Evolutionary conservation across 2,888 invertebrate genomes (phyloP), one percentile per base, ranked within the genome.

Genomic region (Drosophila recens): DNA sequence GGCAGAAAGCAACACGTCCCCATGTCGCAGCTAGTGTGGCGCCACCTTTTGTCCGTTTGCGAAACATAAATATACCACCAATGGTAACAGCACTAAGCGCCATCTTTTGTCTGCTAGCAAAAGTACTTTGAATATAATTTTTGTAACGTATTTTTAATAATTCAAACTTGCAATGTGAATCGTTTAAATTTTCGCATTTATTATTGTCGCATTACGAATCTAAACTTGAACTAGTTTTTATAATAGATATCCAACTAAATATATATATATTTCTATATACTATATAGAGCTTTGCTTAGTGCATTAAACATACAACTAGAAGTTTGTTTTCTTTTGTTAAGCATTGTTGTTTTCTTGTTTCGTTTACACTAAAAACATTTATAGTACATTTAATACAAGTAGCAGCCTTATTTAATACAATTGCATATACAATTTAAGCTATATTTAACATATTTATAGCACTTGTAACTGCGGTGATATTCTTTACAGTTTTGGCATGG

Each of bases 171-270:
- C 3, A 23, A 45, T n/a, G 5, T 10, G 11, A 4, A 49, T 58
- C 48, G 40, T 57, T 62, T 58, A 85, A 87, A 66, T 89, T 82
- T 87, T 79, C 70, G 84, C 67, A 76, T 89, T 86, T 86, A 82
- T 89, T 87, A 89, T 87, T 87, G 90, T 87, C 90, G 83, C 88
- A 70, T 87, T 87, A 88, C 79, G 72, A 81, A 88, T 82, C 88
- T 86, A 86, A 89, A 86, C 78, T 87, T 89, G 49, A 87, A 85
- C 89, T 86, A 86, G 57, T 71, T 67, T 72, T 40, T 48, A 38
- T 38, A 48, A 45, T 51, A 54, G 62, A 63, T 85, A 75, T 72
- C 64, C 80, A 86, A 78, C 74, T 82, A 79, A 72, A 75, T 78
- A 85, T 78, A 72, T 74, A 65, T 65, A 58, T 78, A 56, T 68